These are phyloP conservation scores for Drosophila sechellia DNA, from an alignment of 1,140 invertebrate genomes.

Conservation along the genomic window DNA sequence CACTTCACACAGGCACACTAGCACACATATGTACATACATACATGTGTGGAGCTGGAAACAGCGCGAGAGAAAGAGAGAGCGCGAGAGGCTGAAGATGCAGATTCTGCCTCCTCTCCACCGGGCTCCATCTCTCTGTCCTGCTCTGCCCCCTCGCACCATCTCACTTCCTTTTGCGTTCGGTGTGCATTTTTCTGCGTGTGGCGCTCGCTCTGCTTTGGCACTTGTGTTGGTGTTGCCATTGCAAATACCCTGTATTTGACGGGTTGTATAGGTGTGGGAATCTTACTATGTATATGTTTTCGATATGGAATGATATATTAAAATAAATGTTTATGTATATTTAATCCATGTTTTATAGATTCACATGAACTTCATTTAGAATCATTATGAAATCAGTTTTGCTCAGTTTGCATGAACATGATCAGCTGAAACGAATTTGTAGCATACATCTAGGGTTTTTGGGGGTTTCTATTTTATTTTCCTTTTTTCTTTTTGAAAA, in stretches of 20 bases:
- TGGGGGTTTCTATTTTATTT: background rate
- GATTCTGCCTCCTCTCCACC: slow-evolving; percentile 22
- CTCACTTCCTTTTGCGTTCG: slow-evolving; percentile 17
- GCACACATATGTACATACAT: too few relatives aligned
- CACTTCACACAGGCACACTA: slow-evolving; percentile 31
- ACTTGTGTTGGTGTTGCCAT: slow-evolving; percentile 58
- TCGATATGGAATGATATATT: background rate
- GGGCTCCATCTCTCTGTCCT: slow-evolving; percentile 32
- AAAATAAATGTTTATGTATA: too few relatives aligned
- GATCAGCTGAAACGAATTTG: background rate
- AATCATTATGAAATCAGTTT: too few relatives aligned
- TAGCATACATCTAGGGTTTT: background rate
- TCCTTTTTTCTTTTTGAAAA: background rate
- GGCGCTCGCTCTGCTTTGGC: slow-evolving; percentile 72
- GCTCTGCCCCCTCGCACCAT: background rate
- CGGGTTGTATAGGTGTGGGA: background rate
- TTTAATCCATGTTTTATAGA: too few relatives aligned
- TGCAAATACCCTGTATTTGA: slow-evolving; percentile 11
- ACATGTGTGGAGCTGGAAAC: background rate
- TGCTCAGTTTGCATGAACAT: background rate
- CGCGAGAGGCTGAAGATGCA: slow-evolving; percentile 9
- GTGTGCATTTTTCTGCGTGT: slow-evolving; percentile 60
- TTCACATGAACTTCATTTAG: too few relatives aligned
- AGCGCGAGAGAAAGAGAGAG: slow-evolving; percentile 6
- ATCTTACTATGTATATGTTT: background rate